These are phyloP conservation scores for Arge pagana DNA, from an alignment of 2,888 invertebrate species.

Conservation along the genomic window DNA sequence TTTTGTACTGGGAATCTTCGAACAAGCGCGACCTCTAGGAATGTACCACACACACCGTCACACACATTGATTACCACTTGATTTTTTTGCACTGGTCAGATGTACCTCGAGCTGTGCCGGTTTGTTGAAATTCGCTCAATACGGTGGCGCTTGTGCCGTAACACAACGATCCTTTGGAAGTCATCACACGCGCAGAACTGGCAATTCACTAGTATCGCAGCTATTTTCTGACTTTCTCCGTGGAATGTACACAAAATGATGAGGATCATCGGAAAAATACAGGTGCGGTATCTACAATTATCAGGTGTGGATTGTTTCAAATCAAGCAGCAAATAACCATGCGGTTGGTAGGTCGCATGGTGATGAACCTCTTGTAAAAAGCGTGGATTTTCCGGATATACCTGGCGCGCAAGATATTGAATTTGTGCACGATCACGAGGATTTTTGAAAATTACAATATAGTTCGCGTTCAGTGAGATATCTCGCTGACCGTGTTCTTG, in stretches of 20 bases:
- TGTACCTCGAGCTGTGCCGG: no score
- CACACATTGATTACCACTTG: no score
- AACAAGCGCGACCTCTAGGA: no score
- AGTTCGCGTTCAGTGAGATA: slow-evolving; percentile 20
- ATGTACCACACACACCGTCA: no score
- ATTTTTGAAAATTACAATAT: slow-evolving; percentile 19
- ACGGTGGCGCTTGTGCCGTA: no score
- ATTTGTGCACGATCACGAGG: background rate
- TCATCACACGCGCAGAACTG: slow-evolving; percentile 14
- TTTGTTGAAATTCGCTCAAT: no score
- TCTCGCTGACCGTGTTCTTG: slow-evolving; percentile 15
- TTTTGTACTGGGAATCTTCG: no score
- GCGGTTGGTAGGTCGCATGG: background rate
- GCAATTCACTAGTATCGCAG: background rate
- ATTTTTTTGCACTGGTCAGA: no score
- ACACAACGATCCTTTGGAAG: background rate
- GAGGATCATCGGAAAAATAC: background rate
- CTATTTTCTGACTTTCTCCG: background rate
- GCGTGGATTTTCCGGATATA: background rate
- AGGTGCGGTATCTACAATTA: background rate
- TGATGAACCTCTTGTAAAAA: background rate
- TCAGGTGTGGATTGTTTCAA: slow-evolving; percentile 7
- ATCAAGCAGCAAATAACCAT: background rate
- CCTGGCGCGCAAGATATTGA: background rate
- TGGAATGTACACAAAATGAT: slow-evolving; percentile 9